Conservation (phyloP, 2,888 invertebrate species). For the Ochropleura plecta region DNA sequence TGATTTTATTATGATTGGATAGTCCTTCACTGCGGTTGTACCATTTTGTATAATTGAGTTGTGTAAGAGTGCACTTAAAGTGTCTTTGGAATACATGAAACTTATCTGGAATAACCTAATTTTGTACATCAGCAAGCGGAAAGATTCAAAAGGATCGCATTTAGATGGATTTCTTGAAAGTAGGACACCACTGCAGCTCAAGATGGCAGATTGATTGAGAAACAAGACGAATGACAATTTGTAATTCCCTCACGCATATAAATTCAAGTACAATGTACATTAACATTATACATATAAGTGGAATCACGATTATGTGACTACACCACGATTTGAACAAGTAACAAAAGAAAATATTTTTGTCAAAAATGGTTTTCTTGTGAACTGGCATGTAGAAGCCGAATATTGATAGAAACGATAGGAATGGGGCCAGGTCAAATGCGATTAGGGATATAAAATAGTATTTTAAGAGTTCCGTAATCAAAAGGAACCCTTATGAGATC, state of each 20-base stretch:
- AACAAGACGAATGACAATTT: conserved; percentile 10
- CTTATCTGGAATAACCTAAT: conserved; percentile 5
- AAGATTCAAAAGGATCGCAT: conserved; percentile 2
- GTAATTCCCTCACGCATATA: background rate
- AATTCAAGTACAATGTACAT: background rate
- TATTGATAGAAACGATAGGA: background rate
- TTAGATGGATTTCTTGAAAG: conserved; percentile 9
- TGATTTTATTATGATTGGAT: conserved; percentile 49
- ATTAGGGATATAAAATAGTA: background rate
- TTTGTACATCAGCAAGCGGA: background rate
- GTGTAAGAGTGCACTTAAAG: conserved; percentile 30
- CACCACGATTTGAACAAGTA: background rate
- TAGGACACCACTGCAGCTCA: conserved; percentile 9
- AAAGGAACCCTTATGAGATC: no score
- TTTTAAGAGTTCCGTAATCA: no score
- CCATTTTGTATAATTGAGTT: conserved; percentile 36
- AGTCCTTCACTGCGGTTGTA: conserved; percentile 37
- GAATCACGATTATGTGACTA: background rate
- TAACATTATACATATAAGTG: background rate
- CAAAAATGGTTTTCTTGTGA: background rate
- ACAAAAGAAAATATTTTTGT: background rate
- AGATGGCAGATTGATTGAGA: background rate
- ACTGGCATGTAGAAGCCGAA: background rate
- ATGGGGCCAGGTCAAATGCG: no score
- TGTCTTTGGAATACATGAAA: conserved; percentile 3